A percentile compares a stretch with the other conserved stretches of the same genome.
phyloP scores from a whole-genome alignment of 2,113 vertebrate genomes.

The Hepsetus odoe region DNA sequence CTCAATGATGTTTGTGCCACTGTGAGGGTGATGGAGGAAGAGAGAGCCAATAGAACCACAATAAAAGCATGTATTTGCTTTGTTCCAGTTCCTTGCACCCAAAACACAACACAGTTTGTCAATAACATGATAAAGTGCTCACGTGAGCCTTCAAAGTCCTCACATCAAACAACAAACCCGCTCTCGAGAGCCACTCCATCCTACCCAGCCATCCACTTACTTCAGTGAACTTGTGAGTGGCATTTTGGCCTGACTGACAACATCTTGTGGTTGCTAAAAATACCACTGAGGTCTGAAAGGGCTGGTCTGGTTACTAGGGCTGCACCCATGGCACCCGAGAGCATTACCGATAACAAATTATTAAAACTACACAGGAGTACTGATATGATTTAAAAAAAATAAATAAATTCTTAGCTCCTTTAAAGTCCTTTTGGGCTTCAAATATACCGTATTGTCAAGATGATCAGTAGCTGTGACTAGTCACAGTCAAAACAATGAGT shows the following conservation, averaged over 20 bases:
- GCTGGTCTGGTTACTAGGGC: neutral
- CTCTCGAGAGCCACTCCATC: neutral
- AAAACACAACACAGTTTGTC: neutral
- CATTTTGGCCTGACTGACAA: neutral
- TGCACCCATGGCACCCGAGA: neutral
- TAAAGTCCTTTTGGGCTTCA: neutral
- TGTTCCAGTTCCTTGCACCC: neutral
- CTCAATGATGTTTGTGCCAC: slow-evolving; percentile 43
- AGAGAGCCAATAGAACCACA: neutral
- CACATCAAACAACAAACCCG: neutral
- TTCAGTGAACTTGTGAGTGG: neutral
- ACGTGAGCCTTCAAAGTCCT: neutral
- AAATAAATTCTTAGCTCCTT: no score
- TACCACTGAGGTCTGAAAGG: neutral
- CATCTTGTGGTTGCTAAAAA: neutral
- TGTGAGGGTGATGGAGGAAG: neutral
- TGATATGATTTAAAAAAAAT: neutral
- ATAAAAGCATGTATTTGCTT: neutral
- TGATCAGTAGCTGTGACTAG: no score
- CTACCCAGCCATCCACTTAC: neutral
- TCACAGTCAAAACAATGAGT: no score
- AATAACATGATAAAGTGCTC: slow-evolving; percentile 10
- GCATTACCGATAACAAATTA: neutral
- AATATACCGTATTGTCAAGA: neutral
- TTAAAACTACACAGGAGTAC: neutral